Evolutionary conservation across 2,888 invertebrate genomes (phyloP).

Genomic region (Latheticus oryzae): DNA sequence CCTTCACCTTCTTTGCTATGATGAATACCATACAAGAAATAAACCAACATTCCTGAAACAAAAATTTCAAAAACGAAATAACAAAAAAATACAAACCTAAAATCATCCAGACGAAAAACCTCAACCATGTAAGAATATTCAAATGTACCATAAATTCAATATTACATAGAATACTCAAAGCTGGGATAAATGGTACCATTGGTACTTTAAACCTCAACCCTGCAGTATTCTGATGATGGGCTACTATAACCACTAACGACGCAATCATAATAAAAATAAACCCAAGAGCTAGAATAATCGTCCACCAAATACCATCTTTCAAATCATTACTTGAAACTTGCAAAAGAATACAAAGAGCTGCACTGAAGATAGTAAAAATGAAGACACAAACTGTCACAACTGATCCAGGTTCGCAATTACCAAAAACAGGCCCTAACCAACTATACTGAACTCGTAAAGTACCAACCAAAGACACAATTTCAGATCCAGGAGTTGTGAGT

Average conservation of each 20-base stretch:
- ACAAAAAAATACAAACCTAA: slow-evolving; percentile 70
- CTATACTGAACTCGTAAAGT: slow-evolving; percentile 78
- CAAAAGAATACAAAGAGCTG: slow-evolving; percentile 77
- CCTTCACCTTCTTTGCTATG: slow-evolving; percentile 82
- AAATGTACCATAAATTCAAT: slow-evolving; percentile 86
- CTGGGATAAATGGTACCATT: slow-evolving; percentile 82
- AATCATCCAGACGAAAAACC: slow-evolving; percentile 89
- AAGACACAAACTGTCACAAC: slow-evolving; percentile 80
- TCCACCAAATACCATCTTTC: slow-evolving; percentile 75
- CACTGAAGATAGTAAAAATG: slow-evolving; percentile 74
- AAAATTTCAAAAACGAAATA: slow-evolving; percentile 52
- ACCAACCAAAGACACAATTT: slow-evolving; percentile 74
- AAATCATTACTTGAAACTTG: slow-evolving; percentile 69
- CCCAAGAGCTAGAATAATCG: slow-evolving; percentile 72
- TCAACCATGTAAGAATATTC: slow-evolving; percentile 83
- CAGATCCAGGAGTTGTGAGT: slow-evolving; percentile 61
- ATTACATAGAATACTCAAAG: slow-evolving; percentile 83
- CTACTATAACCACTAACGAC: slow-evolving; percentile 76
- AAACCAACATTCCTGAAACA: slow-evolving; percentile 81
- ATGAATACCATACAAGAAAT: slow-evolving; percentile 87
- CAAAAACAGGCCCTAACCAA: slow-evolving; percentile 79
- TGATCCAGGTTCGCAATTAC: slow-evolving; percentile 80
- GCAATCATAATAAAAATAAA: slow-evolving; percentile 73
- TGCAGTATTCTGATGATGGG: slow-evolving; percentile 78
- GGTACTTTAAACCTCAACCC: slow-evolving; percentile 84